Evolutionary conservation across 2,888 invertebrate species (phyloP).

Genomic region (Conistra vaccinii): DNA sequence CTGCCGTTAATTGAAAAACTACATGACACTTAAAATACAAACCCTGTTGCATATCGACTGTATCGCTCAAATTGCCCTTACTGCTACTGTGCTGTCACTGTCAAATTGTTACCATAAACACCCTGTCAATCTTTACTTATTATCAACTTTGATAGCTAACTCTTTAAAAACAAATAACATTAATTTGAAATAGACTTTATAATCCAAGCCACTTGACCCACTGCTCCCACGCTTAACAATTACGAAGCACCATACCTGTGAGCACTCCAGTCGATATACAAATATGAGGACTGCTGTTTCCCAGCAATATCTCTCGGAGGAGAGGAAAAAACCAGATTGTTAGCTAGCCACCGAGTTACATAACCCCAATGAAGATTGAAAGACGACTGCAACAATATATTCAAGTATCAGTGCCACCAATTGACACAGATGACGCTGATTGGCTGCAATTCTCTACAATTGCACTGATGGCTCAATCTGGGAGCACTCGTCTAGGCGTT

Average conservation of each 20-base stretch:
- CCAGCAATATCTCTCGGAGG: neutral
- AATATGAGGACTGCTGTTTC: neutral
- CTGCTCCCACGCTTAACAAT: too few species aligned
- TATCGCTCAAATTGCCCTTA: too few species aligned
- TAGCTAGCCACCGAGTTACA: conserved; percentile 23
- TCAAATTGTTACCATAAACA: too few species aligned
- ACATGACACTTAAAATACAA: neutral
- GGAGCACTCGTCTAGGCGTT: conserved; percentile 25
- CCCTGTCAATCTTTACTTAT: too few species aligned
- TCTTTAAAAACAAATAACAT: neutral
- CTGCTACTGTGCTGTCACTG: too few species aligned
- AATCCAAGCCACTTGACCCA: neutral
- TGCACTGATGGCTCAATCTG: conserved; percentile 59
- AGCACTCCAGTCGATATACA: neutral
- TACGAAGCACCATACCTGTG: neutral
- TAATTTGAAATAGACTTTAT: neutral
- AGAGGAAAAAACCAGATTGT: conserved; percentile 32
- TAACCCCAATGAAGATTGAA: conserved; percentile 51
- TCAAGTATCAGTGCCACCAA: conserved; percentile 59
- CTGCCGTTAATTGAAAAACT: neutral
- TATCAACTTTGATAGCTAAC: neutral
- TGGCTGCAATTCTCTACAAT: conserved; percentile 62
- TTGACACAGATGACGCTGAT: conserved; percentile 60
- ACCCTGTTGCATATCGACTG: neutral
- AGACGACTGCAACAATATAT: conserved; percentile 58